Conservation (phyloP, 2,888 invertebrate species). For the Mellilla xanthometata region DNA sequence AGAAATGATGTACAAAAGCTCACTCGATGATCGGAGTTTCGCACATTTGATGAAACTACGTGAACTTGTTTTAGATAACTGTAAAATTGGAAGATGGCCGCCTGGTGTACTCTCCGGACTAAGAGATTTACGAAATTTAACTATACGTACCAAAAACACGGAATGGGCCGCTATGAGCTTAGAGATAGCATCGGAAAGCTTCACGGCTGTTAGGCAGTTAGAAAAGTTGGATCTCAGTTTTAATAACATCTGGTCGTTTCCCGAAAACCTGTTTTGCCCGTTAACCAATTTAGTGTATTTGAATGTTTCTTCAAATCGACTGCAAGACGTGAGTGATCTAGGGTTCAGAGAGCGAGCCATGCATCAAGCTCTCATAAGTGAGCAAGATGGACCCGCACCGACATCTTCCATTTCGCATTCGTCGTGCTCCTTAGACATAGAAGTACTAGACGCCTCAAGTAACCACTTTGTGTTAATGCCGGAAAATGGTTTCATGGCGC, state of each 20-base stretch:
- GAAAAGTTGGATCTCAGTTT: constrained; percentile 93
- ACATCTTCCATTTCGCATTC: constrained; percentile 68
- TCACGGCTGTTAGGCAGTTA: constrained; percentile 88
- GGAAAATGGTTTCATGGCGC: constrained; percentile 90
- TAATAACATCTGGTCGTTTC: constrained; percentile 95
- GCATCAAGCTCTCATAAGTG: constrained; percentile 85
- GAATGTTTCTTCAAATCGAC: constrained; percentile 93
- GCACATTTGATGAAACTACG: constrained; percentile 90
- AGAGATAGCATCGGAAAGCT: constrained; percentile 90
- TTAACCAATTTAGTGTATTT: constrained; percentile 89
- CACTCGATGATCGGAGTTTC: constrained; percentile 89
- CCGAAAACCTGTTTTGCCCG: constrained; percentile 92
- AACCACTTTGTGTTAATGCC: constrained; percentile 94
- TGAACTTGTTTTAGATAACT: constrained; percentile 91
- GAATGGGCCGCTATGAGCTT: constrained; percentile 93
- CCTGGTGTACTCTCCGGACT: constrained; percentile 90
- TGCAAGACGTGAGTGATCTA: constrained; percentile 94
- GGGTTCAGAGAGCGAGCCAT: constrained; percentile 90
- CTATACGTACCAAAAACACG: constrained; percentile 92
- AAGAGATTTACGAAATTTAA: constrained; percentile 91
- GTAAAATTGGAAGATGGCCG: constrained; percentile 93
- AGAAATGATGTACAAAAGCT: constrained; percentile 90
- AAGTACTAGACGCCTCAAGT: constrained; percentile 91
- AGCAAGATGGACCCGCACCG: constrained; percentile 75
- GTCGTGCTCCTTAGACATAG: constrained; percentile 90